Percentiles rank a stretch among this genome's conserved stretches.
These are phyloP conservation scores for Boloria selene DNA, from an alignment of 2,888 invertebrate genomes.

Conservation along the genomic window DNA sequence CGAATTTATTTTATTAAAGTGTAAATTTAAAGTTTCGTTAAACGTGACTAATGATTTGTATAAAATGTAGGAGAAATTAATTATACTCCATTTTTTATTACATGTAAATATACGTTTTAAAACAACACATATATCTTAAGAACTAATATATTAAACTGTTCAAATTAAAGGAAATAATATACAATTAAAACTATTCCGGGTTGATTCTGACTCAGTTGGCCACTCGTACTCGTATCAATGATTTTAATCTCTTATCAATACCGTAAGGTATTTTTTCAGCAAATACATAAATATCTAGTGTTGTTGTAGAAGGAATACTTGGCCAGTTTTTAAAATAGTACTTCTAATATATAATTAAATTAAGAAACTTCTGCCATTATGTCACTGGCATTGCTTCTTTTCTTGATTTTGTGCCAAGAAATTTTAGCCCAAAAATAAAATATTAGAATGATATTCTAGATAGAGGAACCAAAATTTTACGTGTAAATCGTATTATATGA, in stretches of 20 bases:
- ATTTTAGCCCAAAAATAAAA: conserved; percentile 26
- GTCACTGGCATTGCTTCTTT: conserved; percentile 18
- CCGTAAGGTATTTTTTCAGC: no score
- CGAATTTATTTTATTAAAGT: no score
- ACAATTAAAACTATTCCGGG: no score
- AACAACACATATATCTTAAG: background rate
- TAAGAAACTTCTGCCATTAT: conserved; percentile 27
- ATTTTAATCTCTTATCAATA: no score
- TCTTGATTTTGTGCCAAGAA: conserved; percentile 32
- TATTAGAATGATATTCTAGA: conserved; percentile 8
- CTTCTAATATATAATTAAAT: conserved; percentile 22
- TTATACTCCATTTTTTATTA: background rate
- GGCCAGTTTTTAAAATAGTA: conserved; percentile 5
- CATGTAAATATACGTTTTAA: conserved; percentile 12
- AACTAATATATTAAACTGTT: no score
- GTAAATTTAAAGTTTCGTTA: no score
- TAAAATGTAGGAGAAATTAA: background rate
- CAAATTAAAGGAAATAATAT: no score
- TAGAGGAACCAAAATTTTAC: conserved; percentile 8
- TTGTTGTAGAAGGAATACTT: no score
- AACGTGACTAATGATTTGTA: no score
- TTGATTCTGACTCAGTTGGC: no score
- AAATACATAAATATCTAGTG: no score
- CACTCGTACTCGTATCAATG: no score
- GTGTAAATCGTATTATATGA: conserved; percentile 2